Evolutionary conservation across 2,888 invertebrate genomes (phyloP).

Genomic region (Chalcis sispes): DNA sequence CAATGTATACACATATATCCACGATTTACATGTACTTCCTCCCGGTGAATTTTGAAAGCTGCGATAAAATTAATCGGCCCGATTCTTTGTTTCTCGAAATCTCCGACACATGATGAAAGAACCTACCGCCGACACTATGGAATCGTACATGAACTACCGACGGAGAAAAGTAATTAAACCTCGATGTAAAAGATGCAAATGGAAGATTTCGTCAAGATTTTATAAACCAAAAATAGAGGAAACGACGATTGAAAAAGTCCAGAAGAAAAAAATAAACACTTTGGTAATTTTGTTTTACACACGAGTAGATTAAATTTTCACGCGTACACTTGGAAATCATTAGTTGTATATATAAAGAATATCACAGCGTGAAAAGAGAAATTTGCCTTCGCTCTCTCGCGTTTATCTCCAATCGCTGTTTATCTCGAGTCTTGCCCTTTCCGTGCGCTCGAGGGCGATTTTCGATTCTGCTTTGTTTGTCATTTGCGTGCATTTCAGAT

Average conservation of each 20-base stretch:
- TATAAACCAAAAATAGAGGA: no score
- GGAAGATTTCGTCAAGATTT: no score
- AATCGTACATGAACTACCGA: no score
- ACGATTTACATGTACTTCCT: no score
- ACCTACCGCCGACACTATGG: no score
- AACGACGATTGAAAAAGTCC: background rate
- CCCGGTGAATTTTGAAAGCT: background rate
- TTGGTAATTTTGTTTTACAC: conserved; percentile 1
- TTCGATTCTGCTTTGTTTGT: conserved; percentile 11
- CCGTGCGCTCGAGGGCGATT: background rate
- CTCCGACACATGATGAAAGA: background rate
- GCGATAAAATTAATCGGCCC: background rate
- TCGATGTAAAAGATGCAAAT: conserved; percentile 35
- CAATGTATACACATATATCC: no score
- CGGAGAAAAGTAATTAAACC: conserved; percentile 34
- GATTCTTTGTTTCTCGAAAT: conserved; percentile 2
- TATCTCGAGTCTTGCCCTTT: conserved; percentile 4
- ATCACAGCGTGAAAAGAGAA: conserved; percentile 51
- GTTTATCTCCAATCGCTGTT: conserved; percentile 43
- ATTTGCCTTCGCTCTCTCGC: conserved; percentile 32
- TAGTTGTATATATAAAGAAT: no score
- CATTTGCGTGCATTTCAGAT: conserved; percentile 30
- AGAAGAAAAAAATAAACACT: conserved; percentile 7
- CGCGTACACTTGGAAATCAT: background rate
- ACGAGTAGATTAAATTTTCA: no score